Base-by-base conservation (phyloP, 1,140 invertebrate species). In the Drosophila tsacasi region DNA sequence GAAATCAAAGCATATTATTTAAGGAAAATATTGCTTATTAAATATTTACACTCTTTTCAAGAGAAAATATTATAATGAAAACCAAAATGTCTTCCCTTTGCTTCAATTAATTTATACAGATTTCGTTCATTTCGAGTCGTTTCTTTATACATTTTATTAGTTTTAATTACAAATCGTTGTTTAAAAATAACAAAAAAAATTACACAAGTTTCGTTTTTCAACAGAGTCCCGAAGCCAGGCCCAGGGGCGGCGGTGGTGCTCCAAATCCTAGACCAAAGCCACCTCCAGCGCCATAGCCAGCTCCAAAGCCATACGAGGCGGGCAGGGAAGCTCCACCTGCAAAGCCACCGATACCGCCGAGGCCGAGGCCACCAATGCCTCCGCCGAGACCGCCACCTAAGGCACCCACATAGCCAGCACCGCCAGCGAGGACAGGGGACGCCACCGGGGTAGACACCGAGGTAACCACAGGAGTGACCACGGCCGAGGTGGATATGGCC, bases 381-480 rank as follows among this genome's bases (percentile, higher is more conserved):
- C 73, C 79, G 23, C 54, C 47, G 2, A 75, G 13, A 10, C 64
- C 81, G n/a, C 75, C 79, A 5, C 75, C 76, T 46, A 67, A 42
- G 23, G 59, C 61, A 17, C 76, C 42, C 44, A 83, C 65, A 52
- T 64, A 81, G 27, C 79, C 79, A 25, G 79, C 73, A 7, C 81
- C 81, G 17, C 72, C 81, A 19, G 63, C 67, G 9, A 84, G 42
- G 1, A 86, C 79, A n/a, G 83, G 75, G 12, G 83, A 23, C 0
- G 86, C 73, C 58, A 89, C 81, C 5, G 84, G 84, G 0, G 83
- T 58, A 13, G 89, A 76, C 27, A 89, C 83, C 0, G 87, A 50
- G 4, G 87, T 87, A 30, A 91, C 83, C 27, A 91, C 83, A 0
- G 87, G 89, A 2, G 89, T 91, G 10, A 91, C 87, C 9, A 91